Evolutionary conservation across 2,888 invertebrate genomes (phyloP).

Genomic region (Diaperis boleti): DNA sequence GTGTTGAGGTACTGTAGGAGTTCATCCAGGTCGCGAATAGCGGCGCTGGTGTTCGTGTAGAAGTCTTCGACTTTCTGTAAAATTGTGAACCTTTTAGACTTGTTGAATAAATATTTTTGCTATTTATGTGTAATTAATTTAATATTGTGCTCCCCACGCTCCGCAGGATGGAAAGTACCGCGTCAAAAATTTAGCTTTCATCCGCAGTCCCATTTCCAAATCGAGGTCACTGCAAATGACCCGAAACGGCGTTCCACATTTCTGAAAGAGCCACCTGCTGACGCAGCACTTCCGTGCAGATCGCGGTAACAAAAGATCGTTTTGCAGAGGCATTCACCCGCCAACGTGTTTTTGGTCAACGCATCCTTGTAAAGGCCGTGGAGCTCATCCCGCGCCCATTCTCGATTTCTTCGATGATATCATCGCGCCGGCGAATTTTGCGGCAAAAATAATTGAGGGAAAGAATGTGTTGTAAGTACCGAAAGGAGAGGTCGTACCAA

Average conservation of each 20-base stretch:
- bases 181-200: neutral
- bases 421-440: constrained; percentile 6
- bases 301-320: neutral
- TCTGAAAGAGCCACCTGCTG: neutral
- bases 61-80: constrained; percentile 78
- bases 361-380: constrained; percentile 44
- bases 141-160: too few relatives aligned
- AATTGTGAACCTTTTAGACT: too few relatives aligned
- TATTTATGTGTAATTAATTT: too few relatives aligned
- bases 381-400: constrained; percentile 45
- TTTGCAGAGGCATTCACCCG: neutral
- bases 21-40: constrained; percentile 73
- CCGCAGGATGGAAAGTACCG: neutral
- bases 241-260: constrained; percentile 6
- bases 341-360: neutral
- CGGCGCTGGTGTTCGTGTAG: constrained; percentile 71
- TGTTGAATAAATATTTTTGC: too few relatives aligned
- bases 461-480: neutral
- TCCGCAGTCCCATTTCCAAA: neutral
- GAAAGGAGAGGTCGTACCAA: constrained; percentile 66
- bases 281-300: neutral
- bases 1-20: constrained; percentile 71
- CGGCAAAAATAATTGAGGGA: constrained; percentile 6
- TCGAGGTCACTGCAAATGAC: constrained; percentile 1
- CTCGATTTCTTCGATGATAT: constrained; percentile 42